A percentile compares a stretch with the other conserved stretches of the same genome.
These are phyloP conservation scores for Dolichomitus sp. DNA, from an alignment of 2,888 invertebrate species.

Conservation along the genomic window DNA sequence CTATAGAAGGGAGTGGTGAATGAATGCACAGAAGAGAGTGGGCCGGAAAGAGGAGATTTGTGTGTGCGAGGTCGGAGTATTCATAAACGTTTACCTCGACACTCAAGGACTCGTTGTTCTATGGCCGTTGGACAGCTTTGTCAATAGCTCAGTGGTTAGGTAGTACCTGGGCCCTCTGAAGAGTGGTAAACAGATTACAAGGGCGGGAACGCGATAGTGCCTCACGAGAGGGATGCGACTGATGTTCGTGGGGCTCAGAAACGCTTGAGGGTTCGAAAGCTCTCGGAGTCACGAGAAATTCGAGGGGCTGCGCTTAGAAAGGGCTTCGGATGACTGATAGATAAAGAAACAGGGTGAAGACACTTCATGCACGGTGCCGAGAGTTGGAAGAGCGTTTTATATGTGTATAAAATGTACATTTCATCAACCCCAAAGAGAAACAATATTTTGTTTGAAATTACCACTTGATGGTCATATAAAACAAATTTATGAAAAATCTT, in stretches of 20 bases:
- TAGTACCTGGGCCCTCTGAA: conserved; percentile 52
- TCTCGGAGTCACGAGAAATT: conserved; percentile 51
- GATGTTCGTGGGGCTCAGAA: conserved; percentile 30
- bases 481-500: conserved; percentile 19
- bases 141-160: conserved; percentile 68
- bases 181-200: conserved; percentile 78
- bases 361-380: conserved; percentile 13
- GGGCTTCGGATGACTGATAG: conserved; percentile 28
- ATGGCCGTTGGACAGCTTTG: conserved; percentile 62
- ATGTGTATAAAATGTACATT: not conserved
- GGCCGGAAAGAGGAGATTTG: conserved; percentile 14
- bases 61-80: conserved; percentile 46
- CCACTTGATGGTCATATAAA: not conserved
- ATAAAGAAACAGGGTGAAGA: conserved; percentile 44
- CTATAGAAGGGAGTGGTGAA: not conserved
- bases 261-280: conserved; percentile 60
- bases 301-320: conserved; percentile 38
- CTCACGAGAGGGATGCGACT: conserved; percentile 41
- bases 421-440: not conserved
- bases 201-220: conserved; percentile 63
- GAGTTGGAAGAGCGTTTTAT: not conserved
- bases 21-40: conserved; percentile 11
- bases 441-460: not conserved
- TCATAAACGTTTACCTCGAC: conserved; percentile 76
- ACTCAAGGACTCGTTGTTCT: conserved; percentile 67